Conservation (phyloP, 2,888 invertebrate species). For the Deilephila elpenor region DNA sequence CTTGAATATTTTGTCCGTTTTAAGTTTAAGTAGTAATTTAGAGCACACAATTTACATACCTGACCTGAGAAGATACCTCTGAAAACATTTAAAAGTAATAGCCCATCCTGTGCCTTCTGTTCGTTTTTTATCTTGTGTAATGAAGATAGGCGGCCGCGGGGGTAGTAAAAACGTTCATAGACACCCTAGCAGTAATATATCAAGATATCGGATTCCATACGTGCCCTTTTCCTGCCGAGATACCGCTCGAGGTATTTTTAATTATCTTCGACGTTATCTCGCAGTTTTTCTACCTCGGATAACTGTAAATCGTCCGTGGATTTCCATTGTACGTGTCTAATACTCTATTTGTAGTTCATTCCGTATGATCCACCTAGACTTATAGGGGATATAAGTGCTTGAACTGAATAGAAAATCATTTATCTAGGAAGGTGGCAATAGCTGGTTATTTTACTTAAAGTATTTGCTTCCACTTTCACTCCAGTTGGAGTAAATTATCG, state of each 20-base stretch:
- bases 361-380: too few relatives aligned
- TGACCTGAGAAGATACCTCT: too few relatives aligned
- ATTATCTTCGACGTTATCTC: conserved; percentile 54
- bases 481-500: not conserved
- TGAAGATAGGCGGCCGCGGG: conserved; percentile 55
- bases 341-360: not conserved
- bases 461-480: not conserved
- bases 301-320: conserved; percentile 31
- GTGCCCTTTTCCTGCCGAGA: conserved; percentile 51
- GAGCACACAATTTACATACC: not conserved
- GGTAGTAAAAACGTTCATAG: conserved; percentile 69
- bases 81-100: too few relatives aligned
- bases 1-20: too few relatives aligned
- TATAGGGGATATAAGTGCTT: not conserved
- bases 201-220: conserved; percentile 74
- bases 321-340: conserved; percentile 7
- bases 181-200: conserved; percentile 69
- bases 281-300: conserved; percentile 31
- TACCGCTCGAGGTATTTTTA: conserved; percentile 60
- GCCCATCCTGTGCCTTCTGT: not conserved
- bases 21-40: too few relatives aligned
- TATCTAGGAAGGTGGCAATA: not conserved
- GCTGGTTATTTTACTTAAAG: not conserved
- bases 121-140: conserved; percentile 1
- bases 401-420: not conserved